These are phyloP conservation scores for Nothura maculosa DNA, from an alignment of 2,797 vertebrate genomes.

Conservation along the genomic window DNA sequence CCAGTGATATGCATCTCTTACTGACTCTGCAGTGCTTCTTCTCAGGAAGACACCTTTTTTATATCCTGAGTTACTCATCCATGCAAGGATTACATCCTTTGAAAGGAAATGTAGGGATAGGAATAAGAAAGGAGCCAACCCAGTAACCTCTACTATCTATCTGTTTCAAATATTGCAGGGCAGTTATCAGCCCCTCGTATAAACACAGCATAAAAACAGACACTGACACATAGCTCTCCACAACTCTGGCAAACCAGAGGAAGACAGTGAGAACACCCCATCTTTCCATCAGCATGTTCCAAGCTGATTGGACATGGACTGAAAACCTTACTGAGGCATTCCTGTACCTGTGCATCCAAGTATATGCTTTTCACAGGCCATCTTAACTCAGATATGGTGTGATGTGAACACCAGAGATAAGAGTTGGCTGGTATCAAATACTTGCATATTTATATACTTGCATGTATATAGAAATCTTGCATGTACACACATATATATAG, in stretches of 20 bases:
- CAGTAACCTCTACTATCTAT: fast-evolving
- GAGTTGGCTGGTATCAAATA: background rate
- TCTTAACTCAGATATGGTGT: fast-evolving
- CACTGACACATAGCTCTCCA: background rate
- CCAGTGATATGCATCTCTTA: background rate
- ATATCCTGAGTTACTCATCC: background rate
- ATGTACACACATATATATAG: too few relatives aligned
- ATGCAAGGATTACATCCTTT: background rate
- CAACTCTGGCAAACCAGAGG: background rate
- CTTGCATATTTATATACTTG: too few relatives aligned
- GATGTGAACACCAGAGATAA: background rate
- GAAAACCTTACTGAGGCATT: background rate
- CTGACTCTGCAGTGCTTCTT: background rate
- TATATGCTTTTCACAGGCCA: background rate
- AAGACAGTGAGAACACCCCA: background rate
- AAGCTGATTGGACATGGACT: background rate
- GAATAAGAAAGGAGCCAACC: background rate
- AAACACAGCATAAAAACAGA: background rate
- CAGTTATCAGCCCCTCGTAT: background rate
- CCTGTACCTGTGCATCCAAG: background rate
- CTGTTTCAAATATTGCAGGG: background rate
- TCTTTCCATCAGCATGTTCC: fast-evolving
- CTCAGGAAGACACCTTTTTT: background rate
- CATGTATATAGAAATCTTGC: background rate
- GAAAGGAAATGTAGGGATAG: background rate